These are phyloP conservation scores for Apotomis turbidana DNA, from an alignment of 2,888 invertebrate genomes.

Conservation along the genomic window DNA sequence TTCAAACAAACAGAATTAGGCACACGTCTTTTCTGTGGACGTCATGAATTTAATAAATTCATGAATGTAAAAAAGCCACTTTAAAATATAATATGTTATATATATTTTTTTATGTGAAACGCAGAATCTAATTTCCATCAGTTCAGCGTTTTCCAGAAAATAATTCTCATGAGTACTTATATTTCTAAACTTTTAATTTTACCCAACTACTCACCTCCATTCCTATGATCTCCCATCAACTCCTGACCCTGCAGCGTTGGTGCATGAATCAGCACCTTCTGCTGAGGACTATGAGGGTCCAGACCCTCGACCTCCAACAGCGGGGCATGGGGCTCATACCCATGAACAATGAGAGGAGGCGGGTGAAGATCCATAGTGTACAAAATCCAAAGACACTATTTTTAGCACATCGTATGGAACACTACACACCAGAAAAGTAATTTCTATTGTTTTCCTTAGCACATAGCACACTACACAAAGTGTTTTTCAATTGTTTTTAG, in stretches of 20 bases:
- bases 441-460: neutral
- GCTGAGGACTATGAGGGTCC: constrained; percentile 79
- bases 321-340: constrained; percentile 78
- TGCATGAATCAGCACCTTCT: constrained; percentile 78
- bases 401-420: constrained; percentile 12
- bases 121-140: too few relatives aligned
- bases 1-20: too few relatives aligned
- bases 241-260: constrained; percentile 75
- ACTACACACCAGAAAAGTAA: constrained; percentile 4
- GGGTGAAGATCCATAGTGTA: constrained; percentile 76
- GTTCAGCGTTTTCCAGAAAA: too few relatives aligned
- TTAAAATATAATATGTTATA: too few relatives aligned
- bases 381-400: constrained; percentile 23
- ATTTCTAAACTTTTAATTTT: neutral
- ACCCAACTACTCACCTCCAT: constrained; percentile 67
- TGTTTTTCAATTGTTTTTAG: neutral
- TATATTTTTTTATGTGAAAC: too few relatives aligned
- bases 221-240: constrained; percentile 74
- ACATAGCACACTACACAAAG: constrained; percentile 8
- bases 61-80: too few relatives aligned
- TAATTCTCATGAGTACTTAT: too few relatives aligned
- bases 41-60: too few relatives aligned
- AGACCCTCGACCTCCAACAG: constrained; percentile 76
- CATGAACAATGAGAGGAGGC: constrained; percentile 74
- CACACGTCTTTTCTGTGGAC: too few relatives aligned